phyloP scores from a whole-genome alignment of 2,888 invertebrate genomes.

The Drosophila imparisetae region DNA sequence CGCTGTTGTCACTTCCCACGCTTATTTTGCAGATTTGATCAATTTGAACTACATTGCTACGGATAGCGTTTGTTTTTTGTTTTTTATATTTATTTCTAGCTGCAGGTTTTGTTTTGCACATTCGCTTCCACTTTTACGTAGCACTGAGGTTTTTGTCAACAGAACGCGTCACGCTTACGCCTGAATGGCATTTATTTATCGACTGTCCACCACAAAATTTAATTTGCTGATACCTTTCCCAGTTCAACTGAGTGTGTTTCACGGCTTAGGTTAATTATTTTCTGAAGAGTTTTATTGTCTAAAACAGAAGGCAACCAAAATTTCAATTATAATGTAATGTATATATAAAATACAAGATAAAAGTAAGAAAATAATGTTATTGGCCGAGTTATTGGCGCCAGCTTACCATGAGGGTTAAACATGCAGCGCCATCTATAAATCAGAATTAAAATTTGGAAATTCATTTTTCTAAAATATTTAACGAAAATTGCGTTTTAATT shows the following conservation, averaged over 20 bases:
- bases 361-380: background rate
- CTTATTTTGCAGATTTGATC: slow-evolving; percentile 24
- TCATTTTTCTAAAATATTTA: background rate
- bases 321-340: background rate
- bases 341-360: background rate
- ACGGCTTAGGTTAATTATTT: background rate
- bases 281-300: background rate
- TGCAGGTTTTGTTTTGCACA: slow-evolving; percentile 47
- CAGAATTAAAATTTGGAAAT: background rate
- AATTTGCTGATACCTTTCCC: background rate
- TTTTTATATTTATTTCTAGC: slow-evolving; percentile 35
- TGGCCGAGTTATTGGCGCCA: background rate
- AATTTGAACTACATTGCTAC: slow-evolving; percentile 53
- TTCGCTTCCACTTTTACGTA: slow-evolving; percentile 12
- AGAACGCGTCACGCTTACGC: background rate
- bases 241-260: background rate
- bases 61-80: slow-evolving; percentile 21
- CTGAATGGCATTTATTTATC: slow-evolving; percentile 29
- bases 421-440: background rate
- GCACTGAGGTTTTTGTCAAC: slow-evolving; percentile 38
- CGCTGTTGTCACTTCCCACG: slow-evolving; percentile 40
- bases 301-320: background rate
- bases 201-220: slow-evolving; percentile 16
- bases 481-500: background rate
- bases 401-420: background rate